These are phyloP conservation scores for Conomelus anceps DNA, from an alignment of 2,888 invertebrate genomes.

Conservation along the genomic window DNA sequence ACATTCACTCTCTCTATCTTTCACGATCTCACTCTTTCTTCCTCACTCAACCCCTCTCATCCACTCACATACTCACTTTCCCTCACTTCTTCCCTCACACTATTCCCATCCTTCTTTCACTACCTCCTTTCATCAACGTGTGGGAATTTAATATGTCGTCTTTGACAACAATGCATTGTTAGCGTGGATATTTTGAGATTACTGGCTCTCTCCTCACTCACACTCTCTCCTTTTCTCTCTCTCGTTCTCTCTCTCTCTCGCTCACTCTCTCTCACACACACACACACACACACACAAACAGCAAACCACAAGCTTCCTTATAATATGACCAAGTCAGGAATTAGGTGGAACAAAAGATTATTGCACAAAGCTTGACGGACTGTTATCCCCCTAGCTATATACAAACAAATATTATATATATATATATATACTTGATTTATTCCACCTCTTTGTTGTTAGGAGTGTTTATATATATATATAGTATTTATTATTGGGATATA, in stretches of 20 bases:
- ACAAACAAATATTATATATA: too few relatives aligned
- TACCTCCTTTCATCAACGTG: background rate
- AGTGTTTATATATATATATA: too few relatives aligned
- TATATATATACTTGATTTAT: too few relatives aligned
- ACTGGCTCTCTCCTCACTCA: background rate
- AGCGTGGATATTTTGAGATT: background rate
- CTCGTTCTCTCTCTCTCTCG: background rate
- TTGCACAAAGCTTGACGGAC: background rate
- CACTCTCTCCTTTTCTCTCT: background rate
- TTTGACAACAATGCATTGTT: background rate
- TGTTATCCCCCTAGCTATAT: background rate
- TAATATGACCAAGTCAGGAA: background rate
- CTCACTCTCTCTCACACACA: background rate
- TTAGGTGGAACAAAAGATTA: background rate
- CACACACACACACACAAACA: background rate
- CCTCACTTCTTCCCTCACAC: background rate
- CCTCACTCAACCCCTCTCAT: too few relatives aligned
- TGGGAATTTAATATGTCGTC: background rate
- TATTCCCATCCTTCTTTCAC: background rate
- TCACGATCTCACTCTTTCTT: too few relatives aligned
- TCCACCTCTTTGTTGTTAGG: too few relatives aligned
- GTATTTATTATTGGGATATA: too few relatives aligned
- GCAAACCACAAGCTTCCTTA: background rate
- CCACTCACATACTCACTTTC: background rate
- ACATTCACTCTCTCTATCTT: background rate